Evolutionary conservation across 37 sponge, comb jelly and placozoan genomes (phyloP), one percentile per base, ranked within the genome.

Genomic region (Eunapius fragilis): DNA sequence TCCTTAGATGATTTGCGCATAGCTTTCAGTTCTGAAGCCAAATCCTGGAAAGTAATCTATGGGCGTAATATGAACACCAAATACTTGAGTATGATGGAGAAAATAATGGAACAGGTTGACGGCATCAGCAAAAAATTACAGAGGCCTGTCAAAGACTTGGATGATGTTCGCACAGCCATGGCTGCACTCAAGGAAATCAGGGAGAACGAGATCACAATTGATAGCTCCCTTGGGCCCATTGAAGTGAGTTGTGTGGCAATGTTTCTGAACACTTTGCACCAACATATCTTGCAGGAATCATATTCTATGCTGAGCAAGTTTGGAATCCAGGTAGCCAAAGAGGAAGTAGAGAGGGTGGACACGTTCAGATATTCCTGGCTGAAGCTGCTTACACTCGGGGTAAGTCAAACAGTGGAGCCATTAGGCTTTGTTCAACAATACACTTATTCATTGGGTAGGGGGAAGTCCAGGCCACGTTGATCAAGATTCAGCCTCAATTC

Each of bases 271-370:
- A 71, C 32, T 86, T 45, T 80, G 75, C 17, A 48, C 75, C 78
- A 48, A 47, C 58, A 41, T 72, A 76, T 37, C 75, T 50, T 83
- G n/a, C 78, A 94, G 95, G 99, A 99, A 72, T 95, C 96, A 23
- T 99, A 99, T 72, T 74, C 88, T 37, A 78, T 97, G 82, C 75
- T 97, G 82, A 86, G 80, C 72, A 92, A 93, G 82, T 92, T 85
- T 71, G 89, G 92, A 72, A 94, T 97, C 36, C 86, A 83, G 27
- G 96, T 95, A 11, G 77, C 92, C 30, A 87, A 86, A 69, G 99
- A 99, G 72, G 98, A 99, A 50, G 87, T 87, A 19, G 99, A 99
- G 77, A 79, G 84, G 37, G 99, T 99, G 27, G 99, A 99, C 89
- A 97, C 99, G 0, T 48, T 99, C 58, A 81, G 96, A n/a, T 99